phyloP scores from a whole-genome alignment of 2,888 invertebrate genomes.

The Tholera decimalis region DNA sequence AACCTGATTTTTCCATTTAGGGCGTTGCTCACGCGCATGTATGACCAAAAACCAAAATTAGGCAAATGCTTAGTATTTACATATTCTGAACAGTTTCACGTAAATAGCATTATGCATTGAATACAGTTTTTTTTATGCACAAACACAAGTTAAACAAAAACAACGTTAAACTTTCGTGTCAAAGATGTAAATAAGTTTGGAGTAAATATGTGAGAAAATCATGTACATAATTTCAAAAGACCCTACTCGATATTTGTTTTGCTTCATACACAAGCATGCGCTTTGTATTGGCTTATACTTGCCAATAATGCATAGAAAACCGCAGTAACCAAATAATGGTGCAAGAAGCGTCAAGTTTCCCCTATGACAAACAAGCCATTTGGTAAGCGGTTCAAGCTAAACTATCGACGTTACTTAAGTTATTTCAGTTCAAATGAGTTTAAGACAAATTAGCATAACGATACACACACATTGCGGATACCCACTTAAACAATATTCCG shows the following conservation, averaged over 20 bases:
- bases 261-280: slow-evolving; percentile 4
- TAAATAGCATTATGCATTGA: background rate
- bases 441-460: background rate
- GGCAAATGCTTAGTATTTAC: background rate
- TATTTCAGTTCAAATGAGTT: background rate
- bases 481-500: background rate
- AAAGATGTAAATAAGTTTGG: slow-evolving; percentile 32
- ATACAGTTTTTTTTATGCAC: slow-evolving; percentile 7
- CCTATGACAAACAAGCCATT: slow-evolving; percentile 5
- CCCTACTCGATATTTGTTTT: slow-evolving; percentile 27
- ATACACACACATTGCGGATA: background rate
- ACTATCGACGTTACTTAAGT: too few species aligned
- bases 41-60: background rate
- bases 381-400: background rate
- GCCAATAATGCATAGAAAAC: slow-evolving; percentile 47
- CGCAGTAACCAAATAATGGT: slow-evolving; percentile 34
- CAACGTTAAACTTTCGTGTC: slow-evolving; percentile 10
- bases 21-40: background rate
- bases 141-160: too few species aligned
- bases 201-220: slow-evolving; percentile 16
- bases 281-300: slow-evolving; percentile 24
- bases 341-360: slow-evolving; percentile 27
- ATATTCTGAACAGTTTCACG: background rate
- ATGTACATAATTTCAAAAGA: slow-evolving; percentile 25
- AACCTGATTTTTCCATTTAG: background rate